Conservation (phyloP, 2,113 vertebrate genomes). For the Phocoena phocoena region DNA sequence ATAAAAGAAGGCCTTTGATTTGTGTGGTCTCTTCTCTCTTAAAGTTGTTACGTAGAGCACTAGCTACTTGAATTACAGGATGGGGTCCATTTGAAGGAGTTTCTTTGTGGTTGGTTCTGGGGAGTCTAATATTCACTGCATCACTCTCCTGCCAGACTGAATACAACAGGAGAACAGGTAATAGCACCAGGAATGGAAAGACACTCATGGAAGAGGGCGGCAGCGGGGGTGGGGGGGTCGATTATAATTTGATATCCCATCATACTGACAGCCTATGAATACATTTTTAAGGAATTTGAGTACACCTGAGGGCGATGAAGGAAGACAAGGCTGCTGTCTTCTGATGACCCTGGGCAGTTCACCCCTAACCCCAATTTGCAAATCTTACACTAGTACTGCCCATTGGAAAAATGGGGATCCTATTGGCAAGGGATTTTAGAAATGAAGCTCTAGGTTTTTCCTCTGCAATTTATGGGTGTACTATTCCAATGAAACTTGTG, state of each 20-base stretch:
- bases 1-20: background rate
- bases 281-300: background rate
- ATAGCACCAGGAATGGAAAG: background rate
- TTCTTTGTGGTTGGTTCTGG: background rate
- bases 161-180: background rate
- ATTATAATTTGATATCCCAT: background rate
- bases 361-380: background rate
- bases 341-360: background rate
- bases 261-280: background rate
- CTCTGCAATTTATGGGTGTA: background rate
- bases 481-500: background rate
- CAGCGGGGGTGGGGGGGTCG: accelerated
- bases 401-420: background rate
- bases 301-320: background rate
- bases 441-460: background rate
- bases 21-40: background rate
- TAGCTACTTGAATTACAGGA: background rate
- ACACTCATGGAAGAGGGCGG: background rate
- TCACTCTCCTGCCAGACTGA: background rate
- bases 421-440: background rate
- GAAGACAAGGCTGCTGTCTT: background rate
- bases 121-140: background rate
- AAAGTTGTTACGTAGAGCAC: background rate
- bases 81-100: background rate
- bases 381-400: background rate